A percentile compares a stretch with the other conserved stretches of the same genome.
These are phyloP conservation scores for Drosophila dives DNA, from an alignment of 2,888 invertebrate species.

Conservation along the genomic window DNA sequence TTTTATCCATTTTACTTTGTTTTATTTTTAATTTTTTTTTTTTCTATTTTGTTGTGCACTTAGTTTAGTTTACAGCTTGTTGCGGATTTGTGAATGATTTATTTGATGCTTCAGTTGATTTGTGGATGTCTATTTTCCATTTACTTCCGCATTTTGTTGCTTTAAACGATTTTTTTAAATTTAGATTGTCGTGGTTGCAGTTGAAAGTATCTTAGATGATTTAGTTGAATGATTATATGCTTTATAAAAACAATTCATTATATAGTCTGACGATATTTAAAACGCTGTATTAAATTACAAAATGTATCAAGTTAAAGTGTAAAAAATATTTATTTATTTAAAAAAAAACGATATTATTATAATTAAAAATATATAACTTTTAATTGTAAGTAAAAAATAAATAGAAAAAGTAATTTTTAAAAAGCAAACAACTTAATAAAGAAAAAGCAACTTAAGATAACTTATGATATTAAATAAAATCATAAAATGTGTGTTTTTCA, in stretches of 20 bases:
- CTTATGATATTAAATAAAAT: neutral
- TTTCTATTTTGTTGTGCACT: slow-evolving; percentile 30
- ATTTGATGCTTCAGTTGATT: slow-evolving; percentile 43
- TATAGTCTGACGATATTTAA: neutral
- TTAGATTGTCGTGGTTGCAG: slow-evolving; percentile 26
- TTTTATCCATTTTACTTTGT: slow-evolving; percentile 17
- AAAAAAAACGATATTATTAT: too few relatives aligned
- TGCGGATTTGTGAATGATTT: slow-evolving; percentile 40
- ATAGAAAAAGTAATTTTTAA: neutral
- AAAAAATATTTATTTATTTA: neutral
- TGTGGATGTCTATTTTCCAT: slow-evolving; percentile 44
- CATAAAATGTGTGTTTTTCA: neutral
- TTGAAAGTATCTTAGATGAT: neutral
- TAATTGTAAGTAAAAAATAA: neutral
- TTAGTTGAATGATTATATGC: slow-evolving; percentile 3
- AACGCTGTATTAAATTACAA: neutral
- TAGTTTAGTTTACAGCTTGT: slow-evolving; percentile 61
- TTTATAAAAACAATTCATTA: slow-evolving; percentile 9
- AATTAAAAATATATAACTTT: too few relatives aligned
- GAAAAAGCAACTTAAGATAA: neutral
- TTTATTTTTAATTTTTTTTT: slow-evolving; percentile 33
- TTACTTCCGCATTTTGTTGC: slow-evolving; percentile 28
- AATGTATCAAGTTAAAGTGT: neutral
- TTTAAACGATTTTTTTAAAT: slow-evolving; percentile 1
- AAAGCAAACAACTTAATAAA: neutral